These are phyloP conservation scores for Cheilosia urbana DNA, from an alignment of 2,888 invertebrate species.

Conservation along the genomic window DNA sequence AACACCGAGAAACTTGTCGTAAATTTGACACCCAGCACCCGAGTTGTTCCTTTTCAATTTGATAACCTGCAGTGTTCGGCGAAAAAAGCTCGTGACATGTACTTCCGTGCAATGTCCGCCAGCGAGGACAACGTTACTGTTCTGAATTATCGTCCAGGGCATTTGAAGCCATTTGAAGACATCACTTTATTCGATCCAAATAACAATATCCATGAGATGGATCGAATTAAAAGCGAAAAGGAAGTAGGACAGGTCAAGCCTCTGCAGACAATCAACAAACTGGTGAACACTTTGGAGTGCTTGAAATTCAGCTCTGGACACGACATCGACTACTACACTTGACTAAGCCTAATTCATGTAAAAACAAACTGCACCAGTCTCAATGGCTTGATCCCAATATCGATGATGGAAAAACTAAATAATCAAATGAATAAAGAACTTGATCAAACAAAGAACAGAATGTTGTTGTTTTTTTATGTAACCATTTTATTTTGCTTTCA, in stretches of 20 bases:
- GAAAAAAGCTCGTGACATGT: conserved; percentile 81
- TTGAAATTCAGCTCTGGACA: conserved; percentile 82
- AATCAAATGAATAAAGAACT: conserved; percentile 24
- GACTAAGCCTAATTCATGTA: conserved; percentile 51
- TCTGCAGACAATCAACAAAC: conserved; percentile 78
- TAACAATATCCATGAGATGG: conserved; percentile 78
- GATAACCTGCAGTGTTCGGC: conserved; percentile 80
- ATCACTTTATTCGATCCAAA: conserved; percentile 78
- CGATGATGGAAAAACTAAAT: conserved; percentile 23
- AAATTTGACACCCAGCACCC: conserved; percentile 80
- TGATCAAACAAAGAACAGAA: conserved; percentile 10
- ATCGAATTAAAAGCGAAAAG: conserved; percentile 68
- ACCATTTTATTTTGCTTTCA: not conserved
- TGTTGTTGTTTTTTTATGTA: not conserved
- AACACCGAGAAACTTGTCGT: conserved; percentile 78
- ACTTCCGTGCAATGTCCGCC: conserved; percentile 81
- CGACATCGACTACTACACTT: conserved; percentile 81
- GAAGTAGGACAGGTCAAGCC: conserved; percentile 77
- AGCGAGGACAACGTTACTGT: conserved; percentile 79
- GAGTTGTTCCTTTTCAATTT: conserved; percentile 79
- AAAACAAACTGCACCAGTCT: not conserved
- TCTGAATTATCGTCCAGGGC: conserved; percentile 80
- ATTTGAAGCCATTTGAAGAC: conserved; percentile 78
- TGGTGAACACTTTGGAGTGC: conserved; percentile 81
- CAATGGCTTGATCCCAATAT: conserved; percentile 11